A percentile compares a stretch with the other conserved stretches of the same genome.
phyloP scores from a whole-genome alignment of 1,140 invertebrate species.

The Yoshiicerus persimilis region DNA sequence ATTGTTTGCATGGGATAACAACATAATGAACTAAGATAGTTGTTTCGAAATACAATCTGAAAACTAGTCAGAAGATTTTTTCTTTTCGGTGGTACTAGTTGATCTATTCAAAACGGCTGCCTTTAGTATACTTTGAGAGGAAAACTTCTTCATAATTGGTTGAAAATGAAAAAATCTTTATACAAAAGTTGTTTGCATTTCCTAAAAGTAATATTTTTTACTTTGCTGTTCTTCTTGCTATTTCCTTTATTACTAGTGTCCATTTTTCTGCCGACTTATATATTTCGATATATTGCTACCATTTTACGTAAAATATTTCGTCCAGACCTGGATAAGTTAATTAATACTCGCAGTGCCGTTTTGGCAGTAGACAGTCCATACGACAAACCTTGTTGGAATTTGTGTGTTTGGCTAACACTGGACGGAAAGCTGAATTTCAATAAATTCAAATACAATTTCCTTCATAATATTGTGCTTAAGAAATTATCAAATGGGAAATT shows the following conservation, averaged over 20 bases:
- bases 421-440: constrained; percentile 36
- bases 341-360: constrained; percentile 34
- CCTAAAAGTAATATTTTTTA: not conserved
- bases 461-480: not conserved
- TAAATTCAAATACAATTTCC: constrained; percentile 26
- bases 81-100: too few species aligned
- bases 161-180: not conserved
- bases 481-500: constrained; percentile 15
- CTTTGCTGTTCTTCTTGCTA: not conserved
- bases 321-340: constrained; percentile 38
- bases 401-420: constrained; percentile 34
- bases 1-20: too few species aligned
- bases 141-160: not conserved
- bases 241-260: not conserved
- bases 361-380: constrained; percentile 34
- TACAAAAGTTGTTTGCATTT: not conserved
- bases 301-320: not conserved
- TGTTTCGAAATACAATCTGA: not conserved
- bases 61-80: not conserved
- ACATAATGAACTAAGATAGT: too few species aligned
- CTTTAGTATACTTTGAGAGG: not conserved
- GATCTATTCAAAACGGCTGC: too few species aligned
- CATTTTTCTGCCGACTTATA: not conserved
- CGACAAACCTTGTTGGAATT: constrained; percentile 34
- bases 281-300: not conserved